Base-by-base conservation (phyloP, 1,140 invertebrate genomes). In the Aphelenchoides avenae region DNA sequence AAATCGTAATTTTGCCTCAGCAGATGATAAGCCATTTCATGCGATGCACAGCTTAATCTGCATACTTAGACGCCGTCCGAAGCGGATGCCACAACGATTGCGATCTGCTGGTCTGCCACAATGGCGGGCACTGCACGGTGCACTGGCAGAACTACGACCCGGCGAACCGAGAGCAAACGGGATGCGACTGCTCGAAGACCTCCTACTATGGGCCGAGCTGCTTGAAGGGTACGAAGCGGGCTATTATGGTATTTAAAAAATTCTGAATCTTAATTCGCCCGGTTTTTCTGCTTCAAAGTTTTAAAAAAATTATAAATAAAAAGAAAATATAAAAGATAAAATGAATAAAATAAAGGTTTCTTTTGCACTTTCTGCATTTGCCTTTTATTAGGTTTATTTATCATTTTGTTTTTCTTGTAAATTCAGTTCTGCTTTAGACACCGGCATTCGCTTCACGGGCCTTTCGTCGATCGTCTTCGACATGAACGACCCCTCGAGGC, bases 61-160 rank as follows among this genome's bases (percentile, higher is more conserved):
- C 27, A 54, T 15, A 55, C 62, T 47, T 11, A 63, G 68, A 68
- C n/a, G 44, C 66, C n/a, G 46, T 68, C 22, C 57, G 50, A 44
- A 63, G 22, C 33, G 66, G 66, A 6, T 68, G 66, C 44, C 31
- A 58, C 47, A 68, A 61, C 22, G 51, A 60, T 13, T 68, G 66
- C 36, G 68, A 68, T 34, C 42, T 48, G 15, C 36, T 68, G 22
- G n/a, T 43, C 13, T 68, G 66, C 39, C 50, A 66, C 9, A 68
- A 68, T 46, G 59, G 66, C 27, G 66, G 66, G 1, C 68, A 71
- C 33, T 68, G 66, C 36, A 44, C 68, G 2, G 65, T 71, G 26
- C 41, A 70, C 20, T 67, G 64, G 64, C 59, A 65, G 47, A 54
- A 67, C 20, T 43, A 37, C 9, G 61, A 66, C 26, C 61, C 65